Evolutionary conservation across 1,140 invertebrate genomes (phyloP).

Genomic region (Drosophila sproati): DNA sequence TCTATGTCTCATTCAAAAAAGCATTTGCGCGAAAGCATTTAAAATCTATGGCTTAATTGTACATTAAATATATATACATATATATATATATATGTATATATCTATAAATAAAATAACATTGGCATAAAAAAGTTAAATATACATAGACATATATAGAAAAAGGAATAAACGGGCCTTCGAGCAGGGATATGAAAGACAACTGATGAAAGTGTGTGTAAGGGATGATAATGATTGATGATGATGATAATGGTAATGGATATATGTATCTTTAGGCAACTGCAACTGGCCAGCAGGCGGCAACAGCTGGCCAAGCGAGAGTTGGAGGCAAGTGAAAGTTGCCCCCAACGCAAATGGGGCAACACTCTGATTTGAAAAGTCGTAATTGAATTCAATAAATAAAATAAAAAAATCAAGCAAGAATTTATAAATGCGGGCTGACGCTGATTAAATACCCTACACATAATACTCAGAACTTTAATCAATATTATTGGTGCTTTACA

Average conservation of each 20-base stretch:
- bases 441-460: background rate
- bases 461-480: background rate
- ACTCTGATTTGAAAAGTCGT: conserved; percentile 14
- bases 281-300: conserved; percentile 3
- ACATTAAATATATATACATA: conserved; percentile 10
- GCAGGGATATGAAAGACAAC: conserved; percentile 38
- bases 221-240: conserved; percentile 29
- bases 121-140: conserved; percentile 27
- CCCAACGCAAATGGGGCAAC: conserved; percentile 20
- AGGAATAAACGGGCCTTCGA: conserved; percentile 25
- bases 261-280: conserved; percentile 2
- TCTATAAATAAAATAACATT: conserved; percentile 2
- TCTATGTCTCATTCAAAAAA: conserved; percentile 25
- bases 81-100: conserved; percentile 12
- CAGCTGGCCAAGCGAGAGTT: conserved; percentile 6
- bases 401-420: conserved; percentile 8
- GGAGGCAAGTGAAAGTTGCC: conserved; percentile 67
- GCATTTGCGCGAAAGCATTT: conserved; percentile 29
- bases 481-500: too few relatives aligned
- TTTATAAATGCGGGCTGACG: background rate
- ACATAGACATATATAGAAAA: conserved; percentile 10
- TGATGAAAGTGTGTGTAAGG: conserved; percentile 32
- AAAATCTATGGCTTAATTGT: conserved; percentile 37
- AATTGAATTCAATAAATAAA: conserved; percentile 67
- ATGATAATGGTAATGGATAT: conserved; percentile 15